These are phyloP conservation scores for Aix galericulata DNA, from an alignment of 2,113 vertebrate genomes.

Conservation along the genomic window DNA sequence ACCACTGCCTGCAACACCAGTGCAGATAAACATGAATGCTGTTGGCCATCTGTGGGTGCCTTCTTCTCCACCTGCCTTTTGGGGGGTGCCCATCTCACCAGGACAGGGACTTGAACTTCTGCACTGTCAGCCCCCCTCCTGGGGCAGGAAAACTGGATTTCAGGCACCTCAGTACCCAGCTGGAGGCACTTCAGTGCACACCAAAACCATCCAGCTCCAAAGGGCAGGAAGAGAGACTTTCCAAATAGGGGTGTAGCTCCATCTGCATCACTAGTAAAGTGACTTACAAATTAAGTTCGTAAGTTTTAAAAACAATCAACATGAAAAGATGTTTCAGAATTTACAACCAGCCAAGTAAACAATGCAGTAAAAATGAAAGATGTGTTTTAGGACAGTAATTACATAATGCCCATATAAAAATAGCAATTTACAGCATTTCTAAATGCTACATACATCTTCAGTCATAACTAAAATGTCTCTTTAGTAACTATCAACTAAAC, in stretches of 20 bases:
- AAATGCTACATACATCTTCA: not conserved
- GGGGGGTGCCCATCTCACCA: accelerated
- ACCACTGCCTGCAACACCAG: accelerated
- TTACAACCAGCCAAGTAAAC: slow-evolving; percentile 36
- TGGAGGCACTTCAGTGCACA: not conserved
- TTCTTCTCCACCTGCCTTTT: accelerated
- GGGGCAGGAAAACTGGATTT: not conserved
- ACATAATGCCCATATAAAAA: not conserved
- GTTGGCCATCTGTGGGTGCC: accelerated
- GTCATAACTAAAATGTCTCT: not conserved
- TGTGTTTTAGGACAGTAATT: slow-evolving; percentile 17
- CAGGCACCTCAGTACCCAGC: not conserved
- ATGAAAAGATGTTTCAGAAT: not conserved
- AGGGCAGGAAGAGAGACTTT: not conserved
- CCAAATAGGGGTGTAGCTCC: not conserved
- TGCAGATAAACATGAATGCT: not conserved
- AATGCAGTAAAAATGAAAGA: not conserved
- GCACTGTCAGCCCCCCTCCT: accelerated
- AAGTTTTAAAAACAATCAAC: not conserved
- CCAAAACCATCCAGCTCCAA: not conserved
- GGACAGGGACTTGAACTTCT: too few relatives aligned
- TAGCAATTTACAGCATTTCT: not conserved
- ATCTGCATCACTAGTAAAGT: not conserved
- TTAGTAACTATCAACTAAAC: not conserved
- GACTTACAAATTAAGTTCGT: not conserved